Evolutionary conservation across 2,797 vertebrate species (phyloP), one percentile per base, ranked within the genome.

Genomic region (Poecilia wingei): DNA sequence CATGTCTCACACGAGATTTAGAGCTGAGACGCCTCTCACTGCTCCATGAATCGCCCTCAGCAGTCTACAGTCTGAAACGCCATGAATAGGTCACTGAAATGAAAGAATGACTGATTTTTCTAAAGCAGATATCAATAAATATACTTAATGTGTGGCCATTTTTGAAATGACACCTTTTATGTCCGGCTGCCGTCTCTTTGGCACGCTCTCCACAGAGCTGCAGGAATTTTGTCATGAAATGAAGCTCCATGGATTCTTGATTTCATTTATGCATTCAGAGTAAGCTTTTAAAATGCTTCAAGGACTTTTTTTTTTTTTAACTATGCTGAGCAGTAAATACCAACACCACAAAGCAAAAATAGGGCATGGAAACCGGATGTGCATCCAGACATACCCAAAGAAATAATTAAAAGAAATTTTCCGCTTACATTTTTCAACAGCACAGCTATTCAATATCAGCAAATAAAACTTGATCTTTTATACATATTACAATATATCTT

Each of bases 311-410:
- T 70, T 51, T n/a, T 51, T 22, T 47, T 22, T 73, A 71, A 12
- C 79, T 70, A 20, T 55, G 72, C 13, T 83, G 77, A 20, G 73
- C 83, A 77, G 75, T 71, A 77, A 69, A 53, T 61, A 71, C 78
- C 64, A 41, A 73, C 64, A 83, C 64, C 78, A 80, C 31, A 77
- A 81, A 78, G 76, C 73, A 83, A 59, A 87, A 88, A 91, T 72
- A 91, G 64, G 55, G 77, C 76, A 49, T 53, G 66, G 79, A 88
- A 84, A 59, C 69, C 74, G 3, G 51, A 89, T 74, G 70, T 73
- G 68, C 79, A 78, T n/a, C 36, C 36, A 82, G 45, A 16, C 59
- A 12, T 76, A 4, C 33, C 14, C 20, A n/a, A 4, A 16, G 6
- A 9, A 39, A 25, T 7, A 10, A 28, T n/a, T 13, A 74, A 77